Conservation (phyloP, 1,140 invertebrate species). For the Drosophila albomicans region DNA sequence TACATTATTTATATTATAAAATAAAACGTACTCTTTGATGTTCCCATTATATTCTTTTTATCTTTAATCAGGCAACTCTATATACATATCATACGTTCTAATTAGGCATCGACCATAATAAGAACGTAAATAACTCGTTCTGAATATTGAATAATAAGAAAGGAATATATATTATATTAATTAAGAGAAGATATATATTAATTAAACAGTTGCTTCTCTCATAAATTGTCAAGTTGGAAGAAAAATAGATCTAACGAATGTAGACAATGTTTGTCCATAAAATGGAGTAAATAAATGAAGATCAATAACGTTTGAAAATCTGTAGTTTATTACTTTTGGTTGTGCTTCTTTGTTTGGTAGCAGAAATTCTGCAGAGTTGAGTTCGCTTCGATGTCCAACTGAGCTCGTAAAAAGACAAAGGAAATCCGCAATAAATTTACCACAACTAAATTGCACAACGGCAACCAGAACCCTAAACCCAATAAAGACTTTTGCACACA, state of each 20-base stretch:
- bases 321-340: conserved; percentile 41
- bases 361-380: conserved; percentile 4
- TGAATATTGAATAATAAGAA: no score
- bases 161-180: no score
- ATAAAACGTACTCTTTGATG: no score
- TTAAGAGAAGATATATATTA: no score
- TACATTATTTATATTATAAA: no score
- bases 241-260: not conserved
- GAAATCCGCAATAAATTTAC: conserved; percentile 76
- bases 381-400: conserved; percentile 31
- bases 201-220: no score
- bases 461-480: conserved; percentile 24
- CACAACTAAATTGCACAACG: conserved; percentile 67
- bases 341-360: not conserved
- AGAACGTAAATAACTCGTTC: no score
- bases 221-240: no score
- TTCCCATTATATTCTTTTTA: no score
- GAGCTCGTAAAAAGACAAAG: conserved; percentile 66
- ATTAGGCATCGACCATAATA: no score
- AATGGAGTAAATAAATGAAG: conserved; percentile 23
- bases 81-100: no score
- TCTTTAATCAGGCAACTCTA: no score
- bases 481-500: conserved; percentile 22
- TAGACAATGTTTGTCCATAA: conserved; percentile 22
- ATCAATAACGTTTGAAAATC: conserved; percentile 14